Evolutionary conservation across 2,888 invertebrate species (phyloP).

Genomic region (Meteorus cinctellus): DNA sequence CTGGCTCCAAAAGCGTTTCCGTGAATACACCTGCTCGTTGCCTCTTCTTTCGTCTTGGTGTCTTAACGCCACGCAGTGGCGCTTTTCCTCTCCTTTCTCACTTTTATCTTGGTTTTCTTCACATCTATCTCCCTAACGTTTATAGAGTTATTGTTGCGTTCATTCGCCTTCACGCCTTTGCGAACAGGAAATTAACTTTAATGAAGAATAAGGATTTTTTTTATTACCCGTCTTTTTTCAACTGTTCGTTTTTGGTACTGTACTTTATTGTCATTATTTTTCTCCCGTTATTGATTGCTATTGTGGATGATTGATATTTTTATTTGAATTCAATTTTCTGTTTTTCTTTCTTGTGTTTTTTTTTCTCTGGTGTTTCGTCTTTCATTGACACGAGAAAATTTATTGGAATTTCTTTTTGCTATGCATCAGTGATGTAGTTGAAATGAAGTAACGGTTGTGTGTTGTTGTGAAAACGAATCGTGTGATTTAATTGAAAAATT

Average conservation of each 20-base stretch:
- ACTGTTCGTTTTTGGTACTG: neutral
- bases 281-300: neutral
- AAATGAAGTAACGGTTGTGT: too few species aligned
- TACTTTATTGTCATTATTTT: conserved; percentile 1
- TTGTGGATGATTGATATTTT: neutral
- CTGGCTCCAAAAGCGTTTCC: conserved; percentile 49
- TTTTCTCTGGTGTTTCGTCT: conserved; percentile 14
- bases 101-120: conserved; percentile 13
- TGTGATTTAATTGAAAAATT: neutral
- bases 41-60: conserved; percentile 15
- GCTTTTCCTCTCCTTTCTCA: conserved; percentile 35
- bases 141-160: conserved; percentile 19
- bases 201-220: conserved; percentile 12
- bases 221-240: neutral
- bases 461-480: neutral
- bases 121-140: neutral
- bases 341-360: conserved; percentile 7
- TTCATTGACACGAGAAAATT: neutral
- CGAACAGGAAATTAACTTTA: conserved; percentile 28
- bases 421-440: neutral
- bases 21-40: conserved; percentile 46
- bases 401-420: neutral
- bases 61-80: conserved; percentile 8
- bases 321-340: neutral
- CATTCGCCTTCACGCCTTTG: conserved; percentile 36